Evolutionary conservation across 30 jellyfish, hydroid and myxozoan genomes (phyloP).

Genomic region (Turritopsis dohrnii): DNA sequence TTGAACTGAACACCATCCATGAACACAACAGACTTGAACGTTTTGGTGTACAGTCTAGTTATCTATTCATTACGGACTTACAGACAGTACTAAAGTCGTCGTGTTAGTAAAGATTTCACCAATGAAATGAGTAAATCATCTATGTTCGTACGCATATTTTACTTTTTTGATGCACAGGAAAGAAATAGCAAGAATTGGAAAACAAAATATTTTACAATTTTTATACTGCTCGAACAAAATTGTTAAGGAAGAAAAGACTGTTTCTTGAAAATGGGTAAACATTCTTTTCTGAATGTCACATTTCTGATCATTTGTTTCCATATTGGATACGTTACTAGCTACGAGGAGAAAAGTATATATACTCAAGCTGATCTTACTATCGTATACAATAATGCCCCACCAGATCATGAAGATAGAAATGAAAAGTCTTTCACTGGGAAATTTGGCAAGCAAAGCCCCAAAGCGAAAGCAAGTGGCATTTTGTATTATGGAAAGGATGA

Average conservation of each 20-base stretch:
- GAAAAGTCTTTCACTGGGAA: conserved; percentile 9
- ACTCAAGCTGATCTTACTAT: conserved; percentile 27
- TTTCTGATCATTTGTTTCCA: background rate
- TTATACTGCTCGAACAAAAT: background rate
- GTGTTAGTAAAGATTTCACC: background rate
- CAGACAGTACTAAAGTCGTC: background rate
- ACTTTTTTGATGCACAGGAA: background rate
- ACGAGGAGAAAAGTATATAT: conserved; percentile 30
- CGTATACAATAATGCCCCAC: background rate
- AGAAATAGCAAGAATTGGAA: background rate
- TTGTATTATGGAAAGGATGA: conserved; percentile 2
- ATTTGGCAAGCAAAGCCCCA: conserved; percentile 20
- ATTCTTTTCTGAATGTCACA: background rate
- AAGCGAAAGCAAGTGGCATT: background rate
- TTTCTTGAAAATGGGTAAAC: background rate
- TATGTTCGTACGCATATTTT: background rate
- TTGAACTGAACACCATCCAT: too few species aligned
- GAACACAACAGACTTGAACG: too few species aligned
- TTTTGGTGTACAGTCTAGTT: background rate
- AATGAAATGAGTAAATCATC: background rate
- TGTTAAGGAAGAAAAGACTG: too few species aligned
- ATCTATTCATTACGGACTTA: background rate
- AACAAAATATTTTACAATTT: background rate
- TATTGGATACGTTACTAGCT: conserved; percentile 14
- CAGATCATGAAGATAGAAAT: background rate